Evolutionary conservation across 1,140 invertebrate species (phyloP), one percentile per base, ranked within the genome.

Genomic region (Cepaea nemoralis): DNA sequence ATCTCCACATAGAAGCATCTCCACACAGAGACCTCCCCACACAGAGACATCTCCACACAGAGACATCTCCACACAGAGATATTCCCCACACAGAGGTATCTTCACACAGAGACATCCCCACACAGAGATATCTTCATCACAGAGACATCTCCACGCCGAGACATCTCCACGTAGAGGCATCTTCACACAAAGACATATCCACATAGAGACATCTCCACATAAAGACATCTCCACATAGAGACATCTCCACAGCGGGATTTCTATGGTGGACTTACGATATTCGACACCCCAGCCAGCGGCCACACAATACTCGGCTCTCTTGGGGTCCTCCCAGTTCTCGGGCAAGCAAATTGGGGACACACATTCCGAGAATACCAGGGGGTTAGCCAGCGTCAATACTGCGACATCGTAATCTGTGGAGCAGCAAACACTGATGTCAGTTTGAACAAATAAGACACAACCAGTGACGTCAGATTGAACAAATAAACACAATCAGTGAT

Each of bases 401-500:
- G 55, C 75, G 1, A 63, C 50, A 42, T 77, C 75, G 27, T 63
- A 77, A 40, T 77, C 75, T 77, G 75, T n/a, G n/a, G n/a, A n/a
- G n/a, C n/a, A n/a, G n/a, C n/a, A n/a, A n/a, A n/a, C n/a, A n/a
- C n/a, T n/a, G n/a, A n/a, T n/a, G n/a, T n/a, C n/a, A n/a, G n/a
- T n/a, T n/a, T n/a, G n/a, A n/a, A n/a, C n/a, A n/a, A n/a, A n/a
- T n/a, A n/a, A n/a, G n/a, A n/a, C n/a, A n/a, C n/a, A n/a, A n/a
- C n/a, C n/a, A n/a, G n/a, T n/a, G n/a, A n/a, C n/a, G n/a, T n/a
- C n/a, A n/a, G n/a, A n/a, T n/a, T n/a, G n/a, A n/a, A n/a, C n/a
- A n/a, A n/a, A n/a, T n/a, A n/a, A n/a, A n/a, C n/a, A n/a, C n/a
- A n/a, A n/a, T n/a, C n/a, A n/a, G n/a, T n/a, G n/a, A n/a, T n/a